Base-by-base conservation (phyloP, 2,797 vertebrate genomes). In the Hybognathus amarus region DNA sequence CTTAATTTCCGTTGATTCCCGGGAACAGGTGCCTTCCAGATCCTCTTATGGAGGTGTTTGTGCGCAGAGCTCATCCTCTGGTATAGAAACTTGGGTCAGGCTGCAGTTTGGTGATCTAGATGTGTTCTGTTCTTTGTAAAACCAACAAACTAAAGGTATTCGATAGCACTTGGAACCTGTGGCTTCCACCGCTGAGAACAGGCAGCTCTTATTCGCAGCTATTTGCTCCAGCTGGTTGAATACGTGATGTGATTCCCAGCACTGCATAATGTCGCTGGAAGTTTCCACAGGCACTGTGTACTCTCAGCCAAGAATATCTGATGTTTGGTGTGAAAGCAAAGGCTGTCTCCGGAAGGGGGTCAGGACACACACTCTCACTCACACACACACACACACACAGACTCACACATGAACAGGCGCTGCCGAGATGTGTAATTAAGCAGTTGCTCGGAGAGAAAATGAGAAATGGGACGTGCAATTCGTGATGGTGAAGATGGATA, bases 301-400 rank as follows among this genome's bases (percentile, higher is more conserved):
- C 82, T 85, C 83, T 80, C 79, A 77, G 81, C 85, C 85, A 87
- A 85, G 80, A 87, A 80, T 87, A 88, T 88, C 80, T 86, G 74
- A 82, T 85, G 83, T 88, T 85, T 85, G 85, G 83, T 88, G 87
- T 88, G 85, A 88, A 86, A 88, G 85, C 80, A 84, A 85, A 80
- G 66, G 80, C 85, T 80, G 83, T 85, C 83, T 88, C 73, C 24
- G n/a, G 77, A 52, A 69, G 47, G 76, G 68, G 61, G 77, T 56
- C 9, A 33, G 66, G 33, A 77, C 54, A n/a, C 63, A 54, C 73
- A 69, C 18, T 47, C 22, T 63, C 59, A 56, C 45, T 24, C 33
- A 64, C 22, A 47, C 64, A 80, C 73, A 70, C 50, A 82, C n/a
- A 59, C 27, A 74, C 66, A 64, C 33, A 82, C 20, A 63, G 56